Conservation (phyloP, 2,113 vertebrate genomes). For the Astatotilapia flaviijosephi region DNA sequence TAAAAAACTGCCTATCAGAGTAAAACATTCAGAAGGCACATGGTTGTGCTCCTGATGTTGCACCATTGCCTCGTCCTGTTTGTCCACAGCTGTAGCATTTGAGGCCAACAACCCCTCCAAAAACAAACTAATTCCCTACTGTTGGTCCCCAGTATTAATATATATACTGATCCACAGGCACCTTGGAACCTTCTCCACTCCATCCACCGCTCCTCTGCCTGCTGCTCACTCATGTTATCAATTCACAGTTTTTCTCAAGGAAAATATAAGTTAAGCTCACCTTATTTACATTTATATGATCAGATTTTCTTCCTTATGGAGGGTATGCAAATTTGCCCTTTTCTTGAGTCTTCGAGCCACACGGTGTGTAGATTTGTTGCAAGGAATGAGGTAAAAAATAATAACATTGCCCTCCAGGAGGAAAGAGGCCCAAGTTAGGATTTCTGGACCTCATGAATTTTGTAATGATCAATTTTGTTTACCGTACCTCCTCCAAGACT, state of each 20-base stretch:
- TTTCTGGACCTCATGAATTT: slow-evolving; percentile 70
- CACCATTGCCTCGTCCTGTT: slow-evolving; percentile 60
- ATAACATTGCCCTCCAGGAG: slow-evolving; percentile 66
- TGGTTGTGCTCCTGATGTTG: slow-evolving; percentile 5
- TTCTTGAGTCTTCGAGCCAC: slow-evolving; percentile 52
- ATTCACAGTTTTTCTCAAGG: slow-evolving; percentile 58
- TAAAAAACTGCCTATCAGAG: neutral
- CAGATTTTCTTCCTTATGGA: slow-evolving; percentile 72
- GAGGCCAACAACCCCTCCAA: neutral
- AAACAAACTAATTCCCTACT: slow-evolving; percentile 1
- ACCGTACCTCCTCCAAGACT: slow-evolving; percentile 15
- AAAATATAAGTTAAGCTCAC: slow-evolving; percentile 72
- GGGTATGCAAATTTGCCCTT: slow-evolving; percentile 76
- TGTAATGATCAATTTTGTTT: slow-evolving; percentile 71
- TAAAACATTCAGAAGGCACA: neutral
- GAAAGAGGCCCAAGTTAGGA: slow-evolving; percentile 52
- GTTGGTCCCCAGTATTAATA: slow-evolving; percentile 31
- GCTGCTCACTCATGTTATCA: slow-evolving; percentile 55
- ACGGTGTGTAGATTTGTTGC: slow-evolving; percentile 50
- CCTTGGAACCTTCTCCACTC: slow-evolving; percentile 30
- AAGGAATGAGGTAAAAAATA: slow-evolving; percentile 29
- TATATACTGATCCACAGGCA: slow-evolving; percentile 30
- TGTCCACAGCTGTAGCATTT: neutral
- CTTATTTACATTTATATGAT: slow-evolving; percentile 83
- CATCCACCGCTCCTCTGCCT: slow-evolving; percentile 17